Conservation (phyloP, 2,113 vertebrate species). For the Pycnonotus jocosus region DNA sequence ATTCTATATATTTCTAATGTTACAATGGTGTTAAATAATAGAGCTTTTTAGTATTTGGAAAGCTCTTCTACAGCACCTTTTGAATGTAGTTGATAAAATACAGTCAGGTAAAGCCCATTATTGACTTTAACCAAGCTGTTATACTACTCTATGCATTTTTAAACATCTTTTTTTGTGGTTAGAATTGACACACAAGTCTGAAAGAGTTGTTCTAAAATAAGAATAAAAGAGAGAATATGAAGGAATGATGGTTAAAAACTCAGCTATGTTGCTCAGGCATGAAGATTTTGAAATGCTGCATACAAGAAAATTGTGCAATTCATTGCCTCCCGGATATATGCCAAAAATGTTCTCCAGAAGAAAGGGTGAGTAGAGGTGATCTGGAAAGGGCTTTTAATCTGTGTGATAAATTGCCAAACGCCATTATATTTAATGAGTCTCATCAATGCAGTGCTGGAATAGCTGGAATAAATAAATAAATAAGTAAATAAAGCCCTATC, state of each 20-base stretch:
- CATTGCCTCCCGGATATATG: neutral
- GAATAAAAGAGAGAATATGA: neutral
- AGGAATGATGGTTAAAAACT: neutral
- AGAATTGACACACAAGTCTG: neutral
- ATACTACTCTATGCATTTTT: neutral
- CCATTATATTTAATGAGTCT: slow-evolving; percentile 71
- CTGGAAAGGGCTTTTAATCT: slow-evolving; percentile 64
- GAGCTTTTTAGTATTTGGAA: slow-evolving; percentile 49
- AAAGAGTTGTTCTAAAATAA: neutral
- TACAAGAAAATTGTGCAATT: slow-evolving; percentile 23
- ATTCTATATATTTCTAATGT: slow-evolving; percentile 47
- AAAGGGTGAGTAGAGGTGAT: slow-evolving; percentile 67
- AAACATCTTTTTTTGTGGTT: neutral
- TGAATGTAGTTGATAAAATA: slow-evolving; percentile 47
- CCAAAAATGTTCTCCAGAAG: slow-evolving; percentile 41
- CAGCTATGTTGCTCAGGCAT: neutral
- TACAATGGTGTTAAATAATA: slow-evolving; percentile 48
- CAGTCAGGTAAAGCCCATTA: slow-evolving; percentile 34
- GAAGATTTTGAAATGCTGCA: neutral
- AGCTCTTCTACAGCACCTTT: slow-evolving; percentile 45
- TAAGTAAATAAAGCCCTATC: slow-evolving; percentile 29
- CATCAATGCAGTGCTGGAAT: slow-evolving; percentile 60
- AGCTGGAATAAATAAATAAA: slow-evolving; percentile 63
- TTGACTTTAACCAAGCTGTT: slow-evolving; percentile 7
- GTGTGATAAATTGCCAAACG: slow-evolving; percentile 69